These are phyloP conservation scores for Bettongia penicillata DNA, from an alignment of 2,113 vertebrate genomes.

Conservation along the genomic window DNA sequence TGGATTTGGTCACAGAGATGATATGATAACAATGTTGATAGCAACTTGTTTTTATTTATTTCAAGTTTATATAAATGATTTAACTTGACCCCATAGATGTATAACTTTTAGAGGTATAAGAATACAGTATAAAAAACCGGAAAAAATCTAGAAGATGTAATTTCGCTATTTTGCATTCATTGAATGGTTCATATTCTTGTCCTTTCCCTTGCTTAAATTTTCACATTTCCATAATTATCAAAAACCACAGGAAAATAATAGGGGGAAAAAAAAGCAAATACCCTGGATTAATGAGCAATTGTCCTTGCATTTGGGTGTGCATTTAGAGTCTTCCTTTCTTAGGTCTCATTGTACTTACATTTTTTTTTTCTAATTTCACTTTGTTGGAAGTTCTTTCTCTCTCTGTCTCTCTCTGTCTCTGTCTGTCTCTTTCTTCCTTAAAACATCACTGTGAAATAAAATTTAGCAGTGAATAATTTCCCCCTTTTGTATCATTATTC, in stretches of 20 bases:
- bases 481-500: background rate
- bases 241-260: background rate
- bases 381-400: background rate
- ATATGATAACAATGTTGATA: background rate
- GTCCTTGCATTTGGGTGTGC: background rate
- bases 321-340: background rate
- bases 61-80: background rate
- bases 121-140: constrained; percentile 10
- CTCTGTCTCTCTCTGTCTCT: background rate
- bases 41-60: background rate
- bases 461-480: background rate
- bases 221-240: constrained; percentile 36
- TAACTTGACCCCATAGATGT: background rate
- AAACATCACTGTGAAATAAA: background rate
- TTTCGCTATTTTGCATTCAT: background rate
- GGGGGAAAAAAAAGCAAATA: background rate
- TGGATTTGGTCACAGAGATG: background rate
- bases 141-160: background rate
- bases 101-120: background rate
- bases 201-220: background rate
- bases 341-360: background rate
- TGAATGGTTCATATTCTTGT: background rate
- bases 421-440: too few species aligned
- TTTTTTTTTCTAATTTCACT: constrained; percentile 10
- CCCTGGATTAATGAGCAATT: background rate